Conservation (phyloP, 2,113 vertebrate genomes). For the Platysteira castanea region DNA sequence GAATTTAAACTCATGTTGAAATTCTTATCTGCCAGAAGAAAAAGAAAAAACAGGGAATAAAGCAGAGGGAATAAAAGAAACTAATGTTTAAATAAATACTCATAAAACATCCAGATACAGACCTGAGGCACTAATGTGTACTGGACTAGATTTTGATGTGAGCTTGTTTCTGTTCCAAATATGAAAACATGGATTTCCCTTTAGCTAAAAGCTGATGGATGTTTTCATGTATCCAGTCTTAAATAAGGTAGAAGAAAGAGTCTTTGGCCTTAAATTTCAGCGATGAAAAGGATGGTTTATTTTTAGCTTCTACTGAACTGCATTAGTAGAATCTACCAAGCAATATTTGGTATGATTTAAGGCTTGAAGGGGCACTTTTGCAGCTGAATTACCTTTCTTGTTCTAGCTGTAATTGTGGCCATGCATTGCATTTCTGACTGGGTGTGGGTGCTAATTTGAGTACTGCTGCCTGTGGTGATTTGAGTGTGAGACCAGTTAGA, state of each 20-base stretch:
- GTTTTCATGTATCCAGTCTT: background rate
- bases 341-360: background rate
- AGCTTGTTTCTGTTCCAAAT: background rate
- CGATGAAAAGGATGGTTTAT: background rate
- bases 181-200: background rate
- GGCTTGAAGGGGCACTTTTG: background rate
- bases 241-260: background rate
- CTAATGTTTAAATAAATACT: background rate
- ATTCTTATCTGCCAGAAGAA: background rate
- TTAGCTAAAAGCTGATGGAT: background rate
- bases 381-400: background rate
- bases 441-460: background rate
- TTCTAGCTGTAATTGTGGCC: background rate
- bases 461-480: background rate
- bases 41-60: background rate
- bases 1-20: background rate
- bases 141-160: background rate
- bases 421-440: background rate
- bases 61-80: background rate
- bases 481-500: background rate
- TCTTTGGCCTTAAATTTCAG: background rate
- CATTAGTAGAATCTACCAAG: background rate
- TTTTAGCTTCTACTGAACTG: background rate
- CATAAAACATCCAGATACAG: background rate
- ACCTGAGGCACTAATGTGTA: background rate